These are phyloP conservation scores for Cinclus mexicanus DNA, from an alignment of 2,113 vertebrate genomes.

Conservation along the genomic window DNA sequence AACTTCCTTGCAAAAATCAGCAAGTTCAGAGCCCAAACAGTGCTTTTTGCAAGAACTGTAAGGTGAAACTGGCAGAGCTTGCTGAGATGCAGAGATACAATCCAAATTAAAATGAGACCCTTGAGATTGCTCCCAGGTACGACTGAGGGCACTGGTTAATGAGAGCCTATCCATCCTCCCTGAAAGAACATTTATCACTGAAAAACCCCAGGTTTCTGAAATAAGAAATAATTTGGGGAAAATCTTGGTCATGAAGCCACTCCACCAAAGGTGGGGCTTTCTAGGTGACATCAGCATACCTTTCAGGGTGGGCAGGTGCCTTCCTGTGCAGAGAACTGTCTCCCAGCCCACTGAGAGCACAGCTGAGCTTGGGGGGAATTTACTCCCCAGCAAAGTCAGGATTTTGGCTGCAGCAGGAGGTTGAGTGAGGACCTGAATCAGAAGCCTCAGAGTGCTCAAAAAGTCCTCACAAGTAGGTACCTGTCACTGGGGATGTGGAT, in stretches of 20 bases:
- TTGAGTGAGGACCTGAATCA: not conserved
- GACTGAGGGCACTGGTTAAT: not conserved
- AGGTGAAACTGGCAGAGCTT: not conserved
- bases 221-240: not conserved
- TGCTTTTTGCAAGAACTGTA: not conserved
- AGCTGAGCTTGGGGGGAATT: not conserved
- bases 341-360: accelerated
- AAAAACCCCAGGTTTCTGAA: not conserved
- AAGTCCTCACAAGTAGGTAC: not conserved
- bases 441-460: not conserved
- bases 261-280: not conserved
- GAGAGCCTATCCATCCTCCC: not conserved
- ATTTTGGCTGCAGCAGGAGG: not conserved
- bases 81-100: accelerated
- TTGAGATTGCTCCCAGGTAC: accelerated
- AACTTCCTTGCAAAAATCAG: not conserved
- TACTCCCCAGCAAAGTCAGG: not conserved
- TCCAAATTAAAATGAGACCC: not conserved
- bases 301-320: not conserved
- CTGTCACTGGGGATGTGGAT: not conserved
- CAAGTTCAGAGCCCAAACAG: not conserved
- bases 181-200: not conserved
- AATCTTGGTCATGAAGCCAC: not conserved
- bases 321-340: not conserved
- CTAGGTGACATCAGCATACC: not conserved